Base-by-base conservation (phyloP, 2,888 invertebrate species). In the Eremobia ochroleuca region DNA sequence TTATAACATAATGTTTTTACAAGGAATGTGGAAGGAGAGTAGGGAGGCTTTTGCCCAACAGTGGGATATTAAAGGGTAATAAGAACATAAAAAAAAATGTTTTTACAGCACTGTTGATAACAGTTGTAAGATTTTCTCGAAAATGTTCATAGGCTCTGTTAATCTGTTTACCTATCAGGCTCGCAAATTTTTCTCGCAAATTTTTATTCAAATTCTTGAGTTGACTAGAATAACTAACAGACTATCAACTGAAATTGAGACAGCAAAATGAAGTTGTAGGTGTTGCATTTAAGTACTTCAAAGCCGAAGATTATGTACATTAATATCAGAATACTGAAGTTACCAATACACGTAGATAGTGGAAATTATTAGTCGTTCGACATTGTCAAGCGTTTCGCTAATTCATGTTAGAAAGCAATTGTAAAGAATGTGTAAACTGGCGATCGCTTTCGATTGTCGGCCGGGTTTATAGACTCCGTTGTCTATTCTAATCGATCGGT, bases 351-450 rank as follows among this genome's bases (percentile, higher is more conserved):
- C 6, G 46, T 34, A 46, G n/a, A 55, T 37, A 58, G 49, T 74
- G 73, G 76, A 71, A 79, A 79, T 65, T 70, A 31, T 52, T 68
- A 76, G 59, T 85, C 43, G 66, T 71, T 74, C 70, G 71, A 82
- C 79, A 85, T 77, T 85, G 89, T 87, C 87, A 86, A 87, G 83
- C 83, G 87, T 92, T 90, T 92, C 87, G 89, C 91, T 90, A 91
- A 90, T 91, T 92, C 92, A 90, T 92, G 92, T 91, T 93, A 93
- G 94, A 95, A 95, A 95, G 94, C 92, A 92, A 93, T 94, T 92
- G 89, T 91, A 91, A 92, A 92, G 95, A 95, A 95, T 95, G 94
- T 94, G 92, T 90, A 91, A 93, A 94, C 91, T 90, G 86, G 86
- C 87, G 86, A 92, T 93, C 90, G 92, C 93, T 94, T 95, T 95